Percentiles rank a stretch among this genome's conserved stretches.
These are phyloP conservation scores for Acrocera orbiculus DNA, from an alignment of 2,888 invertebrate genomes.

Conservation along the genomic window DNA sequence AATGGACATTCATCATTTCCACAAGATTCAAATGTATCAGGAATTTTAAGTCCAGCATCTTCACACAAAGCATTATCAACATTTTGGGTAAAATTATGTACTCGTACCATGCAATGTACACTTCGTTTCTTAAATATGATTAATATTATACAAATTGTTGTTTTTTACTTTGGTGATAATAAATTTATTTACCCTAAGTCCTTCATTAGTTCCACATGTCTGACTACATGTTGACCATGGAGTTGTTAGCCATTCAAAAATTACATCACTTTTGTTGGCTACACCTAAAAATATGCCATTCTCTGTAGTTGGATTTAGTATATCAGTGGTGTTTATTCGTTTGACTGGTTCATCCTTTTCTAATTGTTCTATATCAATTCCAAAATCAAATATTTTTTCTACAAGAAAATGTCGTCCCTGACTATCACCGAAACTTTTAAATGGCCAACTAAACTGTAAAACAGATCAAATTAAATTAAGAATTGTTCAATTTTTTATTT, in stretches of 20 bases:
- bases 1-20: constrained; percentile 52
- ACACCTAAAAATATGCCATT: neutral
- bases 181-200: constrained; percentile 22
- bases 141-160: no score
- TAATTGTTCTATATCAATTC: constrained; percentile 26
- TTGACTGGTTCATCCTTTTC: constrained; percentile 25
- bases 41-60: constrained; percentile 48
- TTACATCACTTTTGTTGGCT: constrained; percentile 30
- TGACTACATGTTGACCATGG: constrained; percentile 79
- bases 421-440: constrained; percentile 54
- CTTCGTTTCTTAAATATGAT: constrained; percentile 39
- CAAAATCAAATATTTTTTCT: constrained; percentile 30
- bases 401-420: constrained; percentile 49
- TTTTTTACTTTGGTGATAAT: no score
- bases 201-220: constrained; percentile 61
- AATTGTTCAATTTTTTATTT: no score
- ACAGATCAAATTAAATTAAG: no score
- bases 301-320: constrained; percentile 3
- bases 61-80: constrained; percentile 50
- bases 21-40: constrained; percentile 44
- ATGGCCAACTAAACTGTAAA: constrained; percentile 61
- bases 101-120: constrained; percentile 48
- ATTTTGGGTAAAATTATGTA: constrained; percentile 37
- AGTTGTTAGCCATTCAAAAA: constrained; percentile 63
- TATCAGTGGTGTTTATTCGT: neutral